These are phyloP conservation scores for Cyprinodon diabolis DNA, from an alignment of 2,797 vertebrate species.

Conservation along the genomic window DNA sequence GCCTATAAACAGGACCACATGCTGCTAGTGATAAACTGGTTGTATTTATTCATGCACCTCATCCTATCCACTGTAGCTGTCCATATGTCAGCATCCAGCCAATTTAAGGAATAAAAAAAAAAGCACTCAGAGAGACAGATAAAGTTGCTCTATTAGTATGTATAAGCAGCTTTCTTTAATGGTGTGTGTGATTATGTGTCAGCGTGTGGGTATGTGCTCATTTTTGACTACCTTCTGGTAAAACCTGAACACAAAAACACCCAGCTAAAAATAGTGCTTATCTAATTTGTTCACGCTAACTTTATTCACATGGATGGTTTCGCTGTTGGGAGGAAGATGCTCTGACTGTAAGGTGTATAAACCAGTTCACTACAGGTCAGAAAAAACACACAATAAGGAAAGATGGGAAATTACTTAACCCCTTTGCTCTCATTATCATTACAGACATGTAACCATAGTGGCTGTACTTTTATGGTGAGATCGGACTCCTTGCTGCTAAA, in stretches of 20 bases:
- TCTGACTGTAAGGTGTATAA: not conserved
- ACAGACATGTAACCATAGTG: slow-evolving; percentile 4
- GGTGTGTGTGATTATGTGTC: slow-evolving; percentile 7
- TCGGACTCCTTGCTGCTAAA: slow-evolving; percentile 1
- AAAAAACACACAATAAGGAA: slow-evolving; percentile 10
- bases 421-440: not conserved
- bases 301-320: slow-evolving; percentile 3
- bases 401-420: not conserved
- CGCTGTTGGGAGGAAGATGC: not conserved
- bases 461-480: not conserved
- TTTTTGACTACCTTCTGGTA: slow-evolving; percentile 11
- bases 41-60: slow-evolving; percentile 77
- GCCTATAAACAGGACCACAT: slow-evolving; percentile 78
- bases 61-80: slow-evolving; percentile 70
- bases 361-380: not conserved
- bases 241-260: not conserved
- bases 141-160: slow-evolving; percentile 48
- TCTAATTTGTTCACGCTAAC: slow-evolving; percentile 8
- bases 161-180: slow-evolving; percentile 34
- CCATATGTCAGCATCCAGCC: slow-evolving; percentile 74
- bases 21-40: slow-evolving; percentile 82
- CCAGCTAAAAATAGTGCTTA: slow-evolving; percentile 32
- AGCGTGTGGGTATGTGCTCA: not conserved
- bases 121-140: slow-evolving; percentile 31
- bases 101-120: slow-evolving; percentile 45